phyloP scores from a whole-genome alignment of 2,113 vertebrate species.

The Trichechus manatus region DNA sequence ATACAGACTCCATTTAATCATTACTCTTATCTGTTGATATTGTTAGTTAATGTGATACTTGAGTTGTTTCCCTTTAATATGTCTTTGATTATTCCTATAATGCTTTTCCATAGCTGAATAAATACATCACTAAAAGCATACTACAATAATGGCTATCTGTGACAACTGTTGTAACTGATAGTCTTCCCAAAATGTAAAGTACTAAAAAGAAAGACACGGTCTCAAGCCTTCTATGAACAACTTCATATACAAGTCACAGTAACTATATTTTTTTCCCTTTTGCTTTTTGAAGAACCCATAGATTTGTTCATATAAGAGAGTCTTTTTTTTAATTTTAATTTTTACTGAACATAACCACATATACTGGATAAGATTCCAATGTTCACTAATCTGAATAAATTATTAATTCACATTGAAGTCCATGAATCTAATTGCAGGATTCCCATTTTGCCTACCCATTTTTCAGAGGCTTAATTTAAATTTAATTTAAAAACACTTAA shows the following conservation, averaged over 20 bases:
- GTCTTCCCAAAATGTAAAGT: not conserved
- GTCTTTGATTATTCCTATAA: not conserved
- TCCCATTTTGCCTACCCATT: slow-evolving; percentile 19
- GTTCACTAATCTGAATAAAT: not conserved
- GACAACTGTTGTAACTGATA: not conserved
- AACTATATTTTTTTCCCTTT: not conserved
- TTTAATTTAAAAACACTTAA: not conserved
- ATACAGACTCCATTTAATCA: slow-evolving; percentile 3
- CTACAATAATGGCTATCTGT: not conserved
- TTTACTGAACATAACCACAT: not conserved
- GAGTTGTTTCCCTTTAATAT: not conserved
- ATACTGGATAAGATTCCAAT: not conserved
- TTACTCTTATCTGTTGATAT: not conserved
- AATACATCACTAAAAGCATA: not conserved
- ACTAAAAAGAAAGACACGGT: not conserved
- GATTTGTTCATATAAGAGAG: not conserved
- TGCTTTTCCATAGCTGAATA: not conserved
- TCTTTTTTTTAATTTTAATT: not conserved
- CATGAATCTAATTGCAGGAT: not conserved
- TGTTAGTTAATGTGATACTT: slow-evolving; percentile 19
- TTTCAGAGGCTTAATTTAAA: slow-evolving; percentile 16
- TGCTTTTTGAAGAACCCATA: not conserved
- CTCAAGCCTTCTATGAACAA: not conserved
- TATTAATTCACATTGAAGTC: not conserved
- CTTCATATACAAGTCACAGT: not conserved